Percentiles rank a stretch among this genome's conserved stretches.
phyloP scores from a whole-genome alignment of 2,888 invertebrate species.

The Holacanthella duospinosa region DNA sequence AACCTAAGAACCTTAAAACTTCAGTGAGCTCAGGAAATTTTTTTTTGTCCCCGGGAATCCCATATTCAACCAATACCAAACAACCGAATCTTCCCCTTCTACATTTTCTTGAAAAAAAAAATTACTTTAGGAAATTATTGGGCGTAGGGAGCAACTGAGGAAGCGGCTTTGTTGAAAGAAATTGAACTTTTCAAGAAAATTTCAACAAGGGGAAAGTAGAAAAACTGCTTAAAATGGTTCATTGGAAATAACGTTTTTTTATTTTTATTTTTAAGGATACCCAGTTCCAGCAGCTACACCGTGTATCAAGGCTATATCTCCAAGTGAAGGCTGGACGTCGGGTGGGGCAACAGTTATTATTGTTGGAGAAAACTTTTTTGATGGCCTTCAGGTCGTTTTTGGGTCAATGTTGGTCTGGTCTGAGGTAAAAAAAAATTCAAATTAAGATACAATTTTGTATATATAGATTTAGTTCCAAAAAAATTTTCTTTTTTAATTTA shows the following conservation, averaged over 20 bases:
- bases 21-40: neutral
- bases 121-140: neutral
- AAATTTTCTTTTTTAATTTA: neutral
- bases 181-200: neutral
- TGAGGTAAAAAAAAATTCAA: slow-evolving; percentile 57
- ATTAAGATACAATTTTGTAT: neutral
- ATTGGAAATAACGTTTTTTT: neutral
- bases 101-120: neutral
- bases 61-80: neutral
- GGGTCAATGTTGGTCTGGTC: slow-evolving; percentile 98
- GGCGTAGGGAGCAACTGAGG: neutral
- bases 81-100: neutral
- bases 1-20: too few relatives aligned
- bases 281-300: slow-evolving; percentile 88
- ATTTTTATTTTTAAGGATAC: slow-evolving; percentile 48
- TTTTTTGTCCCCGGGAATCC: neutral
- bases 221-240: neutral
- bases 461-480: slow-evolving; percentile 2
- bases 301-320: slow-evolving; percentile 97
- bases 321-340: slow-evolving; percentile 99
- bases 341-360: slow-evolving; percentile 93
- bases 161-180: neutral
- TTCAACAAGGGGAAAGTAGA: neutral
- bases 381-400: slow-evolving; percentile 96
- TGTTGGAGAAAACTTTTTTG: slow-evolving; percentile 99